Percentiles rank a stretch among this genome's conserved stretches.
Evolutionary conservation across 1,140 invertebrate genomes (phyloP).

Genomic region (Cotesia vestalis): DNA sequence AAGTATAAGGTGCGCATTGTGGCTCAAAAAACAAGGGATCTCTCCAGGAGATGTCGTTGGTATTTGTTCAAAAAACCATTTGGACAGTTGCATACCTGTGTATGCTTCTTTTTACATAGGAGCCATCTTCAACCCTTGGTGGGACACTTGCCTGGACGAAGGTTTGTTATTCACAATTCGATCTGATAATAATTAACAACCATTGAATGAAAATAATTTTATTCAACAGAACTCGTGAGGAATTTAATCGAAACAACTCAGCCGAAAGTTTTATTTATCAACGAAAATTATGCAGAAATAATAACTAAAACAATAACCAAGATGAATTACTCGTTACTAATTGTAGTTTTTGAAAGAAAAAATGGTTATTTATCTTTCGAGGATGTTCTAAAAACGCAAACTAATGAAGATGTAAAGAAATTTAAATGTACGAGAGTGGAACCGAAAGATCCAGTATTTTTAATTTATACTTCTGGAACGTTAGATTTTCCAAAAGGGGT

Average conservation of each 20-base stretch:
- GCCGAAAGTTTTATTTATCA: conserved; percentile 54
- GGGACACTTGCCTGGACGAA: conserved; percentile 23
- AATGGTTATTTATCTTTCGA: conserved; percentile 28
- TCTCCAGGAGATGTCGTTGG: conserved; percentile 59
- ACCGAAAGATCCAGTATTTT: conserved; percentile 40
- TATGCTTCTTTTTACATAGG: conserved; percentile 62
- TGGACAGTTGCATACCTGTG: conserved; percentile 61
- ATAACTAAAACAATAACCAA: conserved; percentile 39
- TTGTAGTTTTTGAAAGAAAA: conserved; percentile 49
- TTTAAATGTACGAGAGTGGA: conserved; percentile 33
- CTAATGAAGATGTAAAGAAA: conserved; percentile 9
- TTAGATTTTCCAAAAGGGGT: conserved; percentile 48
- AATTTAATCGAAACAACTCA: conserved; percentile 47
- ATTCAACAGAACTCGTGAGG: conserved; percentile 25
- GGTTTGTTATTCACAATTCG: conserved; percentile 15
- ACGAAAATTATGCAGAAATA: conserved; percentile 34
- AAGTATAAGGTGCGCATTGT: conserved; percentile 60
- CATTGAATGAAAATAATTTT: background rate
- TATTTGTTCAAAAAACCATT: conserved; percentile 60
- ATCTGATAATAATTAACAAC: background rate
- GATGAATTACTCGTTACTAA: conserved; percentile 35
- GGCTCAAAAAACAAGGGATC: conserved; percentile 57
- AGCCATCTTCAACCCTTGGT: conserved; percentile 44
- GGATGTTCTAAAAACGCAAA: conserved; percentile 32
- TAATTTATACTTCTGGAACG: conserved; percentile 49